Evolutionary conservation across 2,888 invertebrate species (phyloP).

Genomic region (Polymixis lichenea): DNA sequence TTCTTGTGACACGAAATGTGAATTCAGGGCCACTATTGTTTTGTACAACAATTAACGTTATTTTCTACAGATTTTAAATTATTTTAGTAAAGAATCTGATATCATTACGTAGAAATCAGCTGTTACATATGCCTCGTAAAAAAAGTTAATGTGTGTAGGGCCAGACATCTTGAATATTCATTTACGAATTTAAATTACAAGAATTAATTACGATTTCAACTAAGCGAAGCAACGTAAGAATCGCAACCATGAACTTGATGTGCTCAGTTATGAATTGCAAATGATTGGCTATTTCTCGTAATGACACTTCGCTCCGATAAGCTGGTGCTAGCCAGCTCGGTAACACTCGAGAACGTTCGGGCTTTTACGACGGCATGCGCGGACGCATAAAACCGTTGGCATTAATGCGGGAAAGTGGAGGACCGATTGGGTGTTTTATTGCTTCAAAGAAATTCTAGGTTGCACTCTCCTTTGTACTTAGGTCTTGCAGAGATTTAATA

Average conservation of each 20-base stretch:
- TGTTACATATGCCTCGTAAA: neutral
- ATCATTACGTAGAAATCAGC: neutral
- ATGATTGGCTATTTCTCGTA: constrained; percentile 46
- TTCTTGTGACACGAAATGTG: neutral
- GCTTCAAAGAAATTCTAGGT: constrained; percentile 75
- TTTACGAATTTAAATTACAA: constrained; percentile 31
- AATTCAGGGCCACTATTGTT: constrained; percentile 7
- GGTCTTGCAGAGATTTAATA: constrained; percentile 14
- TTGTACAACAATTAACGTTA: neutral
- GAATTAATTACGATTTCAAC: constrained; percentile 41
- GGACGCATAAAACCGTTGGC: constrained; percentile 77
- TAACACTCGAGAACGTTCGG: constrained; percentile 48
- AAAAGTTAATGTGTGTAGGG: neutral
- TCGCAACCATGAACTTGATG: constrained; percentile 53
- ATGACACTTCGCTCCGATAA: constrained; percentile 54
- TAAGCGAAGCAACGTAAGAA: constrained; percentile 15
- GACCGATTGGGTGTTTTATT: constrained; percentile 77
- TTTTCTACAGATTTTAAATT: neutral
- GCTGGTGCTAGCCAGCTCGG: constrained; percentile 48
- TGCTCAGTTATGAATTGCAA: constrained; percentile 58
- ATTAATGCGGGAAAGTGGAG: constrained; percentile 76
- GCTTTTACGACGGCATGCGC: constrained; percentile 78
- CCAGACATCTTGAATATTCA: constrained; percentile 36
- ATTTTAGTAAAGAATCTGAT: constrained; percentile 1
- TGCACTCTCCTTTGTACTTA: constrained; percentile 53